These are phyloP conservation scores for Macquaria australasica DNA, from an alignment of 2,113 vertebrate genomes.

Conservation along the genomic window DNA sequence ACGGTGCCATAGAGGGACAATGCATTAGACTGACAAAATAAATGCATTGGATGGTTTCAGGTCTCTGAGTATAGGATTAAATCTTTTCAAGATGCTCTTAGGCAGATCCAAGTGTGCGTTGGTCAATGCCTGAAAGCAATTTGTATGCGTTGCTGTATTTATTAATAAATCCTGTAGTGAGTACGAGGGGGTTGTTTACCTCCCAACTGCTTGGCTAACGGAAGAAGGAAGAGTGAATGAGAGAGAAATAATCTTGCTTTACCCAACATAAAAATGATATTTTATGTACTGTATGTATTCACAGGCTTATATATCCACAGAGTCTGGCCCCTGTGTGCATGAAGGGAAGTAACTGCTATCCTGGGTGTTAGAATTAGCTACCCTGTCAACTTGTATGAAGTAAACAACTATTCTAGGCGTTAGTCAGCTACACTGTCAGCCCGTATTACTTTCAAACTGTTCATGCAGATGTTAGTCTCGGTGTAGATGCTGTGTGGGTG, in stretches of 20 bases:
- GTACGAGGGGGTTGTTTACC: neutral
- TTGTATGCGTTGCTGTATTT: neutral
- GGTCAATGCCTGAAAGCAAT: neutral
- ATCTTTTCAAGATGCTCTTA: neutral
- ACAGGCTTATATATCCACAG: neutral
- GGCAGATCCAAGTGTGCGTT: neutral
- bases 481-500: neutral
- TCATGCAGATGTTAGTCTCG: constrained; percentile 10
- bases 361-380: constrained; percentile 1
- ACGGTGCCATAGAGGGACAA: neutral
- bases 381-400: constrained; percentile 22
- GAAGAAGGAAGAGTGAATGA: no score
- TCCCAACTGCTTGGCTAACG: no score
- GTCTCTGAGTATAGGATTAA: neutral
- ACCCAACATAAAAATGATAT: neutral
- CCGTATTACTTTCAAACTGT: constrained; percentile 23
- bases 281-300: neutral
- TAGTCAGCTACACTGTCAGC: constrained; percentile 26
- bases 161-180: neutral
- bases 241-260: neutral
- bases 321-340: neutral
- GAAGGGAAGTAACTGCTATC: neutral
- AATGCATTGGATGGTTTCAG: neutral
- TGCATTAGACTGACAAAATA: neutral
- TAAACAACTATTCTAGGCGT: constrained; percentile 25